Evolutionary conservation across 2,888 invertebrate species (phyloP).

Genomic region (Erannis defoliaria): DNA sequence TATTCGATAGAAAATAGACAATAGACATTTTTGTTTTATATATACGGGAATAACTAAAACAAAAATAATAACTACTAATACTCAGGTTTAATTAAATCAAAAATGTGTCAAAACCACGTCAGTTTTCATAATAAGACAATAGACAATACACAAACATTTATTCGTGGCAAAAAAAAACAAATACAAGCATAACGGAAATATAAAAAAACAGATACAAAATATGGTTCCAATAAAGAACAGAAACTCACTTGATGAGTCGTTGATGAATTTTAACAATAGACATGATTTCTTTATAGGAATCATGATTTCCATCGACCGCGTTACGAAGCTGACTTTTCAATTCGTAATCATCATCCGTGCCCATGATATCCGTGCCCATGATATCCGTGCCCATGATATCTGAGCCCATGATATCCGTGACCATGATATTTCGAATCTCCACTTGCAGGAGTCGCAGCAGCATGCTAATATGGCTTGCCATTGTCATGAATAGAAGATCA

Average conservation of each 20-base stretch:
- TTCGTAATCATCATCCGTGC: neutral
- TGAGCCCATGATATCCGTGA: neutral
- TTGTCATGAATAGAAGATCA: constrained; percentile 72
- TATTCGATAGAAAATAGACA: too few species aligned
- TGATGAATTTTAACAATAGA: constrained; percentile 69
- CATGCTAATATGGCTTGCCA: constrained; percentile 77
- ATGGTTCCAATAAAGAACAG: neutral
- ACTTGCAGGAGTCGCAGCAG: constrained; percentile 67
- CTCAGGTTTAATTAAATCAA: too few species aligned
- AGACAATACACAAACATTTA: too few species aligned
- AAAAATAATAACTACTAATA: too few species aligned
- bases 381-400: neutral
- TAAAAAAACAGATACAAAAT: too few species aligned
- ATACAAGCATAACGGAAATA: too few species aligned
- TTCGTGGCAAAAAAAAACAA: too few species aligned
- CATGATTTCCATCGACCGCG: neutral
- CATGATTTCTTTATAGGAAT: constrained; percentile 48
- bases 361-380: neutral
- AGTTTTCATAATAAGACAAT: too few species aligned
- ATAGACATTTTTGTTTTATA: too few species aligned
- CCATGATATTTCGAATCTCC: constrained; percentile 61
- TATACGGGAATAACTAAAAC: too few species aligned
- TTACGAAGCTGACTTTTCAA: neutral
- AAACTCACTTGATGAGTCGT: constrained; percentile 64
- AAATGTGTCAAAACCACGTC: too few species aligned